Evolutionary conservation across 2,797 vertebrate species (phyloP).

Genomic region (Gobionotothen gibberifrons): DNA sequence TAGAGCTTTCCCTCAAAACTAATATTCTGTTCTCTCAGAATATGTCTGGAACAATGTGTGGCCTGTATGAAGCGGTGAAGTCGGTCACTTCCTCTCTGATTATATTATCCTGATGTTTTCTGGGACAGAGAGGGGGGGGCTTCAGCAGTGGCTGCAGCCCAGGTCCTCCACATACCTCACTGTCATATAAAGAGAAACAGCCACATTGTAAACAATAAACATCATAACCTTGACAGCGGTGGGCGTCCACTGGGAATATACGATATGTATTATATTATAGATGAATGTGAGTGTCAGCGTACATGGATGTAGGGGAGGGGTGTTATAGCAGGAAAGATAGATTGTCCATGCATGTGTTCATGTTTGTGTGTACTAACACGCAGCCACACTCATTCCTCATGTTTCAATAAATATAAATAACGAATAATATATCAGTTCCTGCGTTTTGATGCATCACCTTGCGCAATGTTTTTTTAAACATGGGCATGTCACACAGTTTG

Average conservation of each 20-base stretch:
- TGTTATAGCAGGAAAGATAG: constrained; percentile 27
- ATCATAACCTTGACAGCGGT: constrained; percentile 61
- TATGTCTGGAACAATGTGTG: constrained; percentile 12
- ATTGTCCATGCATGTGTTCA: constrained; percentile 15
- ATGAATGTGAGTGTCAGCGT: background rate
- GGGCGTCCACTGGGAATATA: constrained; percentile 47
- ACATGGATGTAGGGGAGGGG: constrained; percentile 8
- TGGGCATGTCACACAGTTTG: background rate
- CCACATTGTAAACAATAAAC: constrained; percentile 51
- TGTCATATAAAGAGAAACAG: constrained; percentile 52
- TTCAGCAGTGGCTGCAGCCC: background rate
- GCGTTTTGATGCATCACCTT: constrained; percentile 1
- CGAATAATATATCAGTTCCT: constrained; percentile 6
- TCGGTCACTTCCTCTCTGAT: constrained; percentile 44
- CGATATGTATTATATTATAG: background rate
- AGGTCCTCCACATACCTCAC: constrained; percentile 46
- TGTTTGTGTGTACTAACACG: constrained; percentile 9
- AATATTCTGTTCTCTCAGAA: constrained; percentile 37
- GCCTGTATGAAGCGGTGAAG: constrained; percentile 39
- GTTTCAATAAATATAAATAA: constrained; percentile 15
- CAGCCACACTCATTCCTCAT: constrained; percentile 2
- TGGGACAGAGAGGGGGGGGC: constrained; percentile 39
- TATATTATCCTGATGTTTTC: constrained; percentile 51
- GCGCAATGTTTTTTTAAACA: background rate
- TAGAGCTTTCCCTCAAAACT: constrained; percentile 36